Percentiles rank a stretch among this genome's conserved stretches.
These are phyloP conservation scores for Takifugu bimaculatus DNA, from an alignment of 2,113 vertebrate genomes.

Conservation along the genomic window DNA sequence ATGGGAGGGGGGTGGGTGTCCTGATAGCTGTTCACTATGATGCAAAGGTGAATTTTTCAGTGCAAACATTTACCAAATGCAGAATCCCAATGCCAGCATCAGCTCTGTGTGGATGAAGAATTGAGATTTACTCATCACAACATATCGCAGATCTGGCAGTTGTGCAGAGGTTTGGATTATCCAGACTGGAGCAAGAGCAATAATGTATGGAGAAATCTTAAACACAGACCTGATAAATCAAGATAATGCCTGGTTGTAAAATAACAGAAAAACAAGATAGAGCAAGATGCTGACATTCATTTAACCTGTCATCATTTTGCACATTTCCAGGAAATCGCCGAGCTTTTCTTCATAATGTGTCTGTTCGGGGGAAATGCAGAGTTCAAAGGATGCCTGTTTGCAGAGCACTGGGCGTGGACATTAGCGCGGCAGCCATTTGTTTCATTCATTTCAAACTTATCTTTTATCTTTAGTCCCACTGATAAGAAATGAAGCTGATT, in stretches of 20 bases:
- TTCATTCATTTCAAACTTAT: constrained; percentile 54
- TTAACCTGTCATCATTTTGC: not conserved
- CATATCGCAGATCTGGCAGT: not conserved
- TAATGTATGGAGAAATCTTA: too few relatives aligned
- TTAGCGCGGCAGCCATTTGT: constrained; percentile 43
- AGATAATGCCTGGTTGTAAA: not conserved
- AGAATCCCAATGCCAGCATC: not conserved
- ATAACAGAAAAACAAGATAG: not conserved
- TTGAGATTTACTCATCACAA: not conserved
- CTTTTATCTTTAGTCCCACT: constrained; percentile 55
- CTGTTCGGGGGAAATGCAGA: constrained; percentile 45
- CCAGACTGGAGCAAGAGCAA: too few relatives aligned
- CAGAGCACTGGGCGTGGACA: constrained; percentile 51
- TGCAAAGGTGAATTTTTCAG: too few relatives aligned
- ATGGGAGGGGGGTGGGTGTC: not conserved
- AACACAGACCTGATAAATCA: not conserved
- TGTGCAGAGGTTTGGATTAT: constrained; percentile 9
- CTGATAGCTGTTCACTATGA: not conserved
- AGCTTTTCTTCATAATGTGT: constrained; percentile 48
- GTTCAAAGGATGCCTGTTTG: constrained; percentile 64
- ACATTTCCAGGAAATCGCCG: constrained; percentile 21
- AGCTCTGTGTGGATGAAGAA: constrained; percentile 10
- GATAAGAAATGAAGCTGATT: constrained; percentile 60
- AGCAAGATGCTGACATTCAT: not conserved
- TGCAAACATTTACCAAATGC: too few relatives aligned